Evolutionary conservation across 92 coral and sea anemone genomes (phyloP).

Genomic region (Palythoa grandis): DNA sequence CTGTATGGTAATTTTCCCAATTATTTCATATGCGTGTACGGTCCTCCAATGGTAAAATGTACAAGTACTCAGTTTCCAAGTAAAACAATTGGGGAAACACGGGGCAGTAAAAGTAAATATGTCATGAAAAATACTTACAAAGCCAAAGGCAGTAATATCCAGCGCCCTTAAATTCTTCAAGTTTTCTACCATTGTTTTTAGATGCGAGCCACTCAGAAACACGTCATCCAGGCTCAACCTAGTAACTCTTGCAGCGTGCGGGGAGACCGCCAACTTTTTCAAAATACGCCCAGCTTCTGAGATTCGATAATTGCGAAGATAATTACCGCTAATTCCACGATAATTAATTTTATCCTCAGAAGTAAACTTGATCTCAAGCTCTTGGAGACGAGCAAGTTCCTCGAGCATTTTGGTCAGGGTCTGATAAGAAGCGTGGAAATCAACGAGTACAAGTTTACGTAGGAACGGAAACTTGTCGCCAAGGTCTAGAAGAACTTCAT

Average conservation of each 20-base stretch:
- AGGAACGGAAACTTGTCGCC: constrained; percentile 57
- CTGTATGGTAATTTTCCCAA: no score
- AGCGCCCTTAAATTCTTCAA: constrained; percentile 55
- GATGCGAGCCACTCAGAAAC: constrained; percentile 46
- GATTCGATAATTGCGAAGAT: constrained; percentile 60
- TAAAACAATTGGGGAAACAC: background rate
- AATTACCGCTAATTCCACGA: constrained; percentile 59
- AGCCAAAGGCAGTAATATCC: constrained; percentile 53
- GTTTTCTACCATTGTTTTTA: constrained; percentile 55
- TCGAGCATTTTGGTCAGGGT: constrained; percentile 46
- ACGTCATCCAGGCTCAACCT: constrained; percentile 61
- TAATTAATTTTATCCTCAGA: constrained; percentile 57
- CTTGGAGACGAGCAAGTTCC: constrained; percentile 50
- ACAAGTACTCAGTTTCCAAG: no score
- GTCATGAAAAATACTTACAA: constrained; percentile 54
- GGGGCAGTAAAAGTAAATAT: background rate
- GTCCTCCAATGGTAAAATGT: no score
- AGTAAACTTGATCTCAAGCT: constrained; percentile 50
- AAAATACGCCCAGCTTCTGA: constrained; percentile 55
- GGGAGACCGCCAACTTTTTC: constrained; percentile 48
- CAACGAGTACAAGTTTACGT: constrained; percentile 51
- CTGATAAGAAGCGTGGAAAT: constrained; percentile 48
- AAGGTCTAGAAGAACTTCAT: constrained; percentile 59
- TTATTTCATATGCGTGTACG: no score
- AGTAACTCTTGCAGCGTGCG: constrained; percentile 48